Evolutionary conservation across 2,888 invertebrate species (phyloP), one percentile per base, ranked within the genome.

Genomic region (Nineta flava): DNA sequence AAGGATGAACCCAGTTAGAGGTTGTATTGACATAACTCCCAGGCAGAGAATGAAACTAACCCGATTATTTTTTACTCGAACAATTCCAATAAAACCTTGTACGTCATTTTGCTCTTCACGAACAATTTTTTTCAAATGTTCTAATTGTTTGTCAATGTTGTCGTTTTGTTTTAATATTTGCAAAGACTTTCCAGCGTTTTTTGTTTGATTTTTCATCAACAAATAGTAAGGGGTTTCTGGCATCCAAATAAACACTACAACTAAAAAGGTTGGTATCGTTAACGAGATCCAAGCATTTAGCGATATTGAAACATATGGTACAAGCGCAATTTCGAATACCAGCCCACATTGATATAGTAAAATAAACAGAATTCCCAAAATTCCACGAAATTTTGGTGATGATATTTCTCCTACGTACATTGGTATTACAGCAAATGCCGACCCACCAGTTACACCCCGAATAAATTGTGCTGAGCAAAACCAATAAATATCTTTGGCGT

Each of bases 11-110:
- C 76, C 76, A 55, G 73, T 73, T 40, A 77, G 64, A 57, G 81
- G 79, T 57, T 73, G 73, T 47, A 71, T 69, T 2, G 72, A 70
- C 55, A 72, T 71, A 9, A 80, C 64, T 13, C 72, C 70, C n/a
- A 77, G 58, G 47, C 72, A 70, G 48, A 80, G 73, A 58, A 72
- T 67, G 57, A 80, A 65, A 2, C 80, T 79, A 62, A 73, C 73
- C 53, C 72, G 71, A 57, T 74, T 73, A 0, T 70, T 70, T n/a
- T 68, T 68, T 57, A 71, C 70, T 21, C 65, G 65, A 45, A 75
- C 53, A 32, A 75, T 60, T 56, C 74, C 74, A 46, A 63, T 57
- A 68, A 72, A 1, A 26, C 2, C 69, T 65, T 17, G 71, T 65
- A 56, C 72, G 56, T 73, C 72, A 52, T 70, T 69, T 72, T 72